These are phyloP conservation scores for Azorinus chamasolen DNA, from an alignment of 2,888 invertebrate genomes.

Conservation along the genomic window DNA sequence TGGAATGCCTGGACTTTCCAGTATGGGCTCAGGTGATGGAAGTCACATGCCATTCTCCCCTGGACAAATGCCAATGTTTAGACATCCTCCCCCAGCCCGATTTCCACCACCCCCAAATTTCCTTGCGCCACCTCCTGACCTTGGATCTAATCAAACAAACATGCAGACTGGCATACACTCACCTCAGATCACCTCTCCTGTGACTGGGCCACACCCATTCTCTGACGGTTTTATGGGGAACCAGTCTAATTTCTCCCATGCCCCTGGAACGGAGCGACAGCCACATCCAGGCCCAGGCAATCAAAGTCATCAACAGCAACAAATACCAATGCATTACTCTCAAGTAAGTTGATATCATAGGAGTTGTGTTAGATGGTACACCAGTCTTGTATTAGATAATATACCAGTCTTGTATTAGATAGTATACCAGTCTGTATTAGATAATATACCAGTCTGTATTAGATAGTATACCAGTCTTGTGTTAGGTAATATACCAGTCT, in stretches of 20 bases:
- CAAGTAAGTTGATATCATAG: conserved; percentile 38
- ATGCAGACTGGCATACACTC: neutral
- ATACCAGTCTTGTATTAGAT: too few species aligned
- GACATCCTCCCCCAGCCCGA: conserved; percentile 57
- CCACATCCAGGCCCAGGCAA: conserved; percentile 31
- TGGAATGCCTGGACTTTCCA: conserved; percentile 17
- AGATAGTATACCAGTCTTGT: too few species aligned
- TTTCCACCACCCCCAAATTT: conserved; percentile 57
- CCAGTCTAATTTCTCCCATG: conserved; percentile 58
- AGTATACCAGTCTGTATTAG: too few species aligned
- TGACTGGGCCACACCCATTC: neutral
- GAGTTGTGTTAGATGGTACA: too few species aligned
- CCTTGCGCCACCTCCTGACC: conserved; percentile 38
- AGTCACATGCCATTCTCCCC: conserved; percentile 28
- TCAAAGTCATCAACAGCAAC: conserved; percentile 10
- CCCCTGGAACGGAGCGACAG: conserved; percentile 62
- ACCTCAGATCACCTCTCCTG: neutral
- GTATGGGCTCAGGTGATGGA: conserved; percentile 39
- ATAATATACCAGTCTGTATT: too few species aligned
- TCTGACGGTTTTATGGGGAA: conserved; percentile 11
- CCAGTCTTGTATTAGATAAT: too few species aligned
- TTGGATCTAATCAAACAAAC: conserved; percentile 5
- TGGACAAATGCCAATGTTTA: conserved; percentile 51
- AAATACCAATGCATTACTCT: conserved; percentile 35
- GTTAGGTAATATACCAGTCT: too few species aligned